phyloP scores from a whole-genome alignment of 2,113 vertebrate species.

The Bucco capensis region DNA sequence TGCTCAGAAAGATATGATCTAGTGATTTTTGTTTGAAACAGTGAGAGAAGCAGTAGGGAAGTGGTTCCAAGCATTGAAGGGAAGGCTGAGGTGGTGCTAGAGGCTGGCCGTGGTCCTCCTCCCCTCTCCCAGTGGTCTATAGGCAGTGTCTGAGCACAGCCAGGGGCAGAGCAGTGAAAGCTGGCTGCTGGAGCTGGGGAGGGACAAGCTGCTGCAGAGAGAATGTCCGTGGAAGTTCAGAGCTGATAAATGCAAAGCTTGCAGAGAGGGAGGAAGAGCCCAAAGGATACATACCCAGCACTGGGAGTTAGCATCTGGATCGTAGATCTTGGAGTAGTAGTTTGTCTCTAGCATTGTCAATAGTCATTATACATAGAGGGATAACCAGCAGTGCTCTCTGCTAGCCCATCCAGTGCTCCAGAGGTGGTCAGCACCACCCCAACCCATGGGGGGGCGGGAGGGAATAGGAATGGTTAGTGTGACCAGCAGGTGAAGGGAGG shows the following conservation, averaged over 20 bases:
- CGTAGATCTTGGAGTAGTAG: neutral
- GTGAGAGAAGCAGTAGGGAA: neutral
- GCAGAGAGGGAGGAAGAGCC: neutral
- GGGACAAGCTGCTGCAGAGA: accelerated
- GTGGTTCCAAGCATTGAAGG: neutral
- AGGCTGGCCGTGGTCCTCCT: neutral
- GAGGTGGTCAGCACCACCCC: neutral
- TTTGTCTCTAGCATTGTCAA: neutral
- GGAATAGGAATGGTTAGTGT: neutral
- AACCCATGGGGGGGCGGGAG: accelerated
- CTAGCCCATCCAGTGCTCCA: neutral
- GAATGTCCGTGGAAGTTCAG: neutral
- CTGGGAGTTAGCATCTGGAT: neutral
- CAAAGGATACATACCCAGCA: accelerated
- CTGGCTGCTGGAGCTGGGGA: neutral
- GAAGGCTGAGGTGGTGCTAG: neutral
- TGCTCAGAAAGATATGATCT: neutral
- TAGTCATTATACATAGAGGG: neutral
- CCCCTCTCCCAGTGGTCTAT: too few relatives aligned
- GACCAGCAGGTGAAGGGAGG: too few relatives aligned
- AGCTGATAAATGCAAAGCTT: neutral
- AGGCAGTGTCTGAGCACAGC: too few relatives aligned
- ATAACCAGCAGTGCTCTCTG: neutral
- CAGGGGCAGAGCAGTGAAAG: too few relatives aligned
- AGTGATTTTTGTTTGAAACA: neutral